Evolutionary conservation across 2,797 vertebrate species (phyloP).

Genomic region (Hyperoplus lanceolatus): DNA sequence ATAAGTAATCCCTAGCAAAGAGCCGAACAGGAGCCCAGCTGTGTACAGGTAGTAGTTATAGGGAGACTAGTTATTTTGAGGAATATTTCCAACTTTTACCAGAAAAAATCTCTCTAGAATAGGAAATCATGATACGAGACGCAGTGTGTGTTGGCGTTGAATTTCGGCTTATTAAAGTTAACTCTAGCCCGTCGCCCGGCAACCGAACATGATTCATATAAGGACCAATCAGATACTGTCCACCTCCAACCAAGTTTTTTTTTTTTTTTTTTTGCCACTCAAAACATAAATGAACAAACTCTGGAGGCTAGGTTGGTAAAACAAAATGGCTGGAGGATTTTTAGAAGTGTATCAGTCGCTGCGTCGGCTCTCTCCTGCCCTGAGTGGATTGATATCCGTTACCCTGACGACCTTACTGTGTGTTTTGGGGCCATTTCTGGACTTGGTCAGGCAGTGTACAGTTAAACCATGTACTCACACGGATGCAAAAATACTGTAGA

Average conservation of each 20-base stretch:
- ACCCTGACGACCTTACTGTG: constrained; percentile 34
- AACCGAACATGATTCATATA: constrained; percentile 10
- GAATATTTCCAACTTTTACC: neutral
- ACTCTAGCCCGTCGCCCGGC: constrained; percentile 1
- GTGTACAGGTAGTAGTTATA: neutral
- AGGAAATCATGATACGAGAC: neutral
- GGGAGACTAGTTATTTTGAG: neutral
- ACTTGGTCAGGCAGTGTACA: constrained; percentile 42
- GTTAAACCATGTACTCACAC: constrained; percentile 22
- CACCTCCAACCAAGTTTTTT: constrained; percentile 6
- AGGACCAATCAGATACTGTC: neutral
- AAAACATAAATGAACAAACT: neutral
- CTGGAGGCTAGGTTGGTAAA: constrained; percentile 1
- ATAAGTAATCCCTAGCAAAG: neutral
- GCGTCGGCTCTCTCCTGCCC: constrained; percentile 40
- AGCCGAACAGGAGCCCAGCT: neutral
- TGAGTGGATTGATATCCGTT: constrained; percentile 43
- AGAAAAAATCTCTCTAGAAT: neutral
- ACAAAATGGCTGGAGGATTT: constrained; percentile 26
- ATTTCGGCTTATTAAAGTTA: neutral
- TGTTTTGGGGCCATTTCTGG: constrained; percentile 25
- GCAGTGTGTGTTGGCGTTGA: neutral
- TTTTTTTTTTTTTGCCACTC: constrained; percentile 2
- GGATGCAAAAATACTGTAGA: constrained; percentile 44
- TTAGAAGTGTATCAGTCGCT: constrained; percentile 12